Base-by-base conservation (phyloP, 2,113 vertebrate species). In the Vimba vimba region DNA sequence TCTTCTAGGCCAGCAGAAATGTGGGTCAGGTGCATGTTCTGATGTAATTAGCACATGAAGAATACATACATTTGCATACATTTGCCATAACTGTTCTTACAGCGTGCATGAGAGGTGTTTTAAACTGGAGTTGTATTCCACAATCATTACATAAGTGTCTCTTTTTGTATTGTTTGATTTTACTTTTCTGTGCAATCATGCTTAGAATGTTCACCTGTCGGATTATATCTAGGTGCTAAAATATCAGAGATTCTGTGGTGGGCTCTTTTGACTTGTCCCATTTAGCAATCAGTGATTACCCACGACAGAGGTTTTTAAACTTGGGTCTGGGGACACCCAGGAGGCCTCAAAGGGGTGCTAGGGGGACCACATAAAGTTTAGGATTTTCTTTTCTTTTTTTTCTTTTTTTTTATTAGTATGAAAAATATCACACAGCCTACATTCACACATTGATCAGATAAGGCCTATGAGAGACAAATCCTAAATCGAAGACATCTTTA, bases 11-110 rank as follows among this genome's bases (percentile, higher is more conserved):
- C 68, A 71, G 8, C 9, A 21, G 17, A 71, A 71, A 71, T 39
- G 33, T 71, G 68, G 68, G 33, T 71, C 68, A 71, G 7, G 36
- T 71, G 15, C 68, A 71, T 71, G 17, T 71, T 71, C 9, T 71
- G 4, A 71, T 71, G 68, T 71, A 71, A 43, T 71, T 71, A 68
- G 30, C 64, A 43, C 21, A n/a, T 43, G 19, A 43, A 64, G n/a
- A 25, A 71, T 71, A 33, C 33, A 43, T 43, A 43, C 9, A 43
- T 43, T 43, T 43, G 8, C 21, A 43, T 21, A 71, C 21, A n/a
- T 71, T n/a, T 71, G 64, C 15, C 27, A 33, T 4, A 39, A 71
- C 9, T 39, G 69, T 45, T 25, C 23, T 45, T 6, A 25, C 10
- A 47, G 12, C 13, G 6, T 74, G 71, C 71, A 74, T 74, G n/a